Percentiles rank a stretch among this genome's conserved stretches.
These are phyloP conservation scores for Embidobia sp. DNA, from an alignment of 2,888 invertebrate genomes.

Conservation along the genomic window DNA sequence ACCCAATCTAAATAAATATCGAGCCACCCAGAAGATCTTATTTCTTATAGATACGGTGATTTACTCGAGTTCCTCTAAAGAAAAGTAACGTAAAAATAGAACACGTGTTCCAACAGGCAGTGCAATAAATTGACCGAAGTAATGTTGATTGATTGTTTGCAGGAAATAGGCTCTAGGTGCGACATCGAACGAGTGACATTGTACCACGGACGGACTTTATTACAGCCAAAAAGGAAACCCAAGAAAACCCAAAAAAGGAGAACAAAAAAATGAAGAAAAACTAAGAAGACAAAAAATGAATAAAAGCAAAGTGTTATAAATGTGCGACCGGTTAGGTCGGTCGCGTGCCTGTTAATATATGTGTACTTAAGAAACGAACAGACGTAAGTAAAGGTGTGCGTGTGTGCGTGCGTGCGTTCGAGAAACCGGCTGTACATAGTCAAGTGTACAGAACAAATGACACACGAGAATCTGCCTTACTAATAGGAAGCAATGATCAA, in stretches of 20 bases:
- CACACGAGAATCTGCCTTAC: conserved; percentile 72
- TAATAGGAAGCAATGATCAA: conserved; percentile 57
- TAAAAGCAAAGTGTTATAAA: conserved; percentile 38
- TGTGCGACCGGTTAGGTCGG: conserved; percentile 32
- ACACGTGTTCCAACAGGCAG: too few species aligned
- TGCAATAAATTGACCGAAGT: too few species aligned
- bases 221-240: conserved; percentile 41
- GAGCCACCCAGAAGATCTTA: too few species aligned
- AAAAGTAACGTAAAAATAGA: background rate
- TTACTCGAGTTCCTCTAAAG: too few species aligned
- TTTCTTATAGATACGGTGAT: too few species aligned
- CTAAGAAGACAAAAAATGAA: conserved; percentile 24
- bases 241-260: conserved; percentile 12
- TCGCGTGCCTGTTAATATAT: conserved; percentile 53
- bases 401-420: conserved; percentile 51
- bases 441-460: conserved; percentile 52
- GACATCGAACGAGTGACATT: conserved; percentile 68
- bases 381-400: conserved; percentile 41
- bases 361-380: conserved; percentile 51
- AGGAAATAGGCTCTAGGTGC: conserved; percentile 67
- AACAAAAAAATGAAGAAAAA: conserved; percentile 4
- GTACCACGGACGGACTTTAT: conserved; percentile 65
- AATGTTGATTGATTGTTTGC: conserved; percentile 41
- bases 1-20: too few species aligned
- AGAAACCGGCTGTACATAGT: conserved; percentile 41